Evolutionary conservation across 2,113 vertebrate genomes (phyloP).

Genomic region (Ceuthmochares aereus): DNA sequence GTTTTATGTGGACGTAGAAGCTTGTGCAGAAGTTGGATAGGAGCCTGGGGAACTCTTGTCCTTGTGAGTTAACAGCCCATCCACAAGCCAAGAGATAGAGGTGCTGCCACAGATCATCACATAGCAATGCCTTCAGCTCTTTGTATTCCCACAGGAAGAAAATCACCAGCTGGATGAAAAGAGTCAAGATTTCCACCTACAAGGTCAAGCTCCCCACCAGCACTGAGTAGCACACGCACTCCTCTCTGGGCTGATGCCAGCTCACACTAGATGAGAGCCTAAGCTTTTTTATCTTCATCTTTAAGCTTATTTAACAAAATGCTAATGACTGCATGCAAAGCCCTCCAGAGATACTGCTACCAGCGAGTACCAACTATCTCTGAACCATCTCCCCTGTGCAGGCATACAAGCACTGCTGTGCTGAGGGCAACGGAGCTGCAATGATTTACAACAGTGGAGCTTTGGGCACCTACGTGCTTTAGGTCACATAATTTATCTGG

Average conservation of each 20-base stretch:
- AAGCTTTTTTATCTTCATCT: background rate
- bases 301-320: background rate
- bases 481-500: background rate
- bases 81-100: background rate
- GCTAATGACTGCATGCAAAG: background rate
- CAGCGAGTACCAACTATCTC: background rate
- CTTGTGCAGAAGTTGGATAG: background rate
- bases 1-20: background rate
- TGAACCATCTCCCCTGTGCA: background rate
- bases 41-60: background rate
- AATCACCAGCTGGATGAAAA: background rate
- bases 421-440: background rate
- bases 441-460: background rate
- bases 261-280: fast-evolving
- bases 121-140: background rate
- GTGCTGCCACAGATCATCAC: background rate
- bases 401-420: background rate
- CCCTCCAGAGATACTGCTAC: background rate
- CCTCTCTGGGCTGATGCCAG: fast-evolving
- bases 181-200: background rate
- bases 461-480: background rate
- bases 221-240: background rate
- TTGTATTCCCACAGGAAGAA: background rate
- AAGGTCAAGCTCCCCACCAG: background rate
- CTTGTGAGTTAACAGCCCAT: background rate